Base-by-base conservation (phyloP, 2,113 vertebrate genomes). In the Narcine bancroftii region DNA sequence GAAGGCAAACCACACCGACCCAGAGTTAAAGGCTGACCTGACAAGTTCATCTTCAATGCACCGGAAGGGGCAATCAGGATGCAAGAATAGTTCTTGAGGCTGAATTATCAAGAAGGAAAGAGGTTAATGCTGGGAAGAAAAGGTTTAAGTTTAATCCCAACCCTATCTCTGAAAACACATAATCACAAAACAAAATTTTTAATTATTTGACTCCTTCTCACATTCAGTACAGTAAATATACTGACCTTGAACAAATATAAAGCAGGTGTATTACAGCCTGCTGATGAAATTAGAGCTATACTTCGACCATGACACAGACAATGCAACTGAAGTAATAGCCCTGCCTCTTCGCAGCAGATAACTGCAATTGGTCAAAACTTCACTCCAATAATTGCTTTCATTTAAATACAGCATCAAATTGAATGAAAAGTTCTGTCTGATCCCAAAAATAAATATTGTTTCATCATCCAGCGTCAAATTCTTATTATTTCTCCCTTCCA, bases 191-290 rank as follows among this genome's bases (percentile, higher is more conserved):
- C 36, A 33, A 36, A 3, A 75, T 36, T 36, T 36, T 15, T 75
- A 75, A 75, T 13, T 15, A 75, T 75, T 75, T 33, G 19, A 33
- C n/a, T 39, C 72, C 71, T 56, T 42, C 76, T 60, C 87, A 50
- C 26, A 63, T 53, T 92, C 63, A 36, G 60, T 66, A 36, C 53
- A 36, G 63, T 89, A 17, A 92, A 63, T 56, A 92, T 47, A 36
- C 65, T 36, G 45, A 91, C 92, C 73, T 92, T 72, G 93, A 5
- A 50, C 45, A 92, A 72, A 56, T 66, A 42, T 39, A 50, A 42
- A 92, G 92, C 92, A 93, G 92, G 72, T 93, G 85, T 36, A 42
- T 81, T 42, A 21, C 75, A 11, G 39, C 42, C 1, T 93, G 92
- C 71, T 77, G 92, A 15, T 47, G 33, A 47, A 83, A 39, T 39